A percentile compares a stretch with the other conserved stretches of the same genome.
Evolutionary conservation across 2,888 invertebrate genomes (phyloP).

Genomic region (Apamea crenata): DNA sequence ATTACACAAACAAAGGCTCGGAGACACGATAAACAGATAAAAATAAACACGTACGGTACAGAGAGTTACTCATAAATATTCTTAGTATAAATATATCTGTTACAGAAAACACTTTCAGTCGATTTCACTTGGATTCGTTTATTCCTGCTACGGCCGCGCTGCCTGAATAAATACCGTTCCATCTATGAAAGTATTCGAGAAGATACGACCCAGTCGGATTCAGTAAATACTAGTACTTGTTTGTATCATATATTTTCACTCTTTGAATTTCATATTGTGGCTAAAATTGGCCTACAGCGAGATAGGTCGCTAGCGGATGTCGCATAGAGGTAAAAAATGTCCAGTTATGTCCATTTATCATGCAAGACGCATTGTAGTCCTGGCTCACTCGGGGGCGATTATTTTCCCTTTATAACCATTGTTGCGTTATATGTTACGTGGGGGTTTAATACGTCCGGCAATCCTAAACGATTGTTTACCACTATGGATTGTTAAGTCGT

Average conservation of each 20-base stretch:
- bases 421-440: conserved; percentile 59
- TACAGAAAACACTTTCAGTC: conserved; percentile 65
- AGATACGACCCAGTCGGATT: conserved; percentile 63
- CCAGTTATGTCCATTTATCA: conserved; percentile 71
- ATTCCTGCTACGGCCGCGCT: conserved; percentile 60
- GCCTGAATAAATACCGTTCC: conserved; percentile 70
- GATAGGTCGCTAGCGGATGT: conserved; percentile 51
- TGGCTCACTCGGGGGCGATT: conserved; percentile 68
- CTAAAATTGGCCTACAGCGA: conserved; percentile 67
- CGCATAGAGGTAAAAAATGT: conserved; percentile 64
- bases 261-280: conserved; percentile 75
- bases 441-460: conserved; percentile 60
- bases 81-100: conserved; percentile 58
- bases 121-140: conserved; percentile 67
- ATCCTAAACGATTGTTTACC: conserved; percentile 57
- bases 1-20: conserved; percentile 57
- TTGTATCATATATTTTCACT: conserved; percentile 71
- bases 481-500: conserved; percentile 47
- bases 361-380: conserved; percentile 69
- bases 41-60: conserved; percentile 53
- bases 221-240: conserved; percentile 66
- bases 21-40: conserved; percentile 51
- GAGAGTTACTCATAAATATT: conserved; percentile 60
- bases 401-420: conserved; percentile 68
- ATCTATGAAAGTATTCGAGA: conserved; percentile 66